Percentiles rank a stretch among this genome's conserved stretches.
phyloP scores from a whole-genome alignment of 2,797 vertebrate genomes.

The Arctocebus calabarensis region DNA sequence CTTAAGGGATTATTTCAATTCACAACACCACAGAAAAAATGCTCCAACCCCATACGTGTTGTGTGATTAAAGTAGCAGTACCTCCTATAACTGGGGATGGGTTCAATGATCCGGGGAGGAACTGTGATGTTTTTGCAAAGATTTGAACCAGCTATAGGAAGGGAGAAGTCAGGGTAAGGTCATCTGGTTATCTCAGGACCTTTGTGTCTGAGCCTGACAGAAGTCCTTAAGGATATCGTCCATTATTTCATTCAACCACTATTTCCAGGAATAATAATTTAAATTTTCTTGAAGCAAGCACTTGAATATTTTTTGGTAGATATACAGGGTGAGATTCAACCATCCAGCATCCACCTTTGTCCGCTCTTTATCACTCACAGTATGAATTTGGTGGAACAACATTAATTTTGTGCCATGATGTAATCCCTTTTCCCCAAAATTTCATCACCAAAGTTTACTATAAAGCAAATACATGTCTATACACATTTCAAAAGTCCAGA shows the following conservation, averaged over 20 bases:
- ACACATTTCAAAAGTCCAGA: not conserved
- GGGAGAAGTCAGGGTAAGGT: not conserved
- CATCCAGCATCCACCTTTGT: not conserved
- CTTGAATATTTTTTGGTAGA: not conserved
- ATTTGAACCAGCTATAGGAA: not conserved
- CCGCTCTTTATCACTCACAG: not conserved
- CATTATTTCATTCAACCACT: slow-evolving; percentile 11
- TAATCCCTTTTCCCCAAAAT: not conserved
- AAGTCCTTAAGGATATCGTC: not conserved
- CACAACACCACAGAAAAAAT: not conserved
- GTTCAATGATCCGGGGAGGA: not conserved
- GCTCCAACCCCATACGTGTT: not conserved
- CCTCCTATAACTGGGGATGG: not conserved
- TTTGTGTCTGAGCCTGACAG: not conserved
- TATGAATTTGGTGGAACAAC: slow-evolving; percentile 8
- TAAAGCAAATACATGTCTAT: not conserved
- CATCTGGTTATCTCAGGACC: not conserved
- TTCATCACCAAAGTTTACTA: not conserved
- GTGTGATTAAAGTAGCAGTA: not conserved
- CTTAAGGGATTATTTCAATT: not conserved
- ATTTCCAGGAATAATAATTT: not conserved
- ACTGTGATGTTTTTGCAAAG: not conserved
- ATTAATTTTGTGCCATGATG: not conserved
- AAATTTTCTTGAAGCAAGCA: not conserved
- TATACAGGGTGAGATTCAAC: not conserved